Conservation (phyloP, 1,140 invertebrate genomes). For the Dreissena polymorpha region DNA sequence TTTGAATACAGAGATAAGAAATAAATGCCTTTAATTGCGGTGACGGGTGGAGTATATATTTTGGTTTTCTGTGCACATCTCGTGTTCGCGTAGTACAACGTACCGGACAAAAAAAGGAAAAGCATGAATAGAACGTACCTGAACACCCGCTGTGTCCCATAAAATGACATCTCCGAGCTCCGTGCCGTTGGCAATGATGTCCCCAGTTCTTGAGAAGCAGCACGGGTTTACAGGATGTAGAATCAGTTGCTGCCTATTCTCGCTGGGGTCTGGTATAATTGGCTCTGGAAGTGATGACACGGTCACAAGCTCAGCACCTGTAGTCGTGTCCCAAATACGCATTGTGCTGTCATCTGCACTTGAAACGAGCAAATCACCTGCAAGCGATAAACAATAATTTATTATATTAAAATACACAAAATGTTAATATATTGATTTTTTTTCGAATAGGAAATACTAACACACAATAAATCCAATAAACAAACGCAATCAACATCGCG, state of each 20-base stretch:
- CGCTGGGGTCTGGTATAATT: constrained; percentile 28
- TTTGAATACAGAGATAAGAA: too few relatives aligned
- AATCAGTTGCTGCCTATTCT: constrained; percentile 16
- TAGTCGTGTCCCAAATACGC: constrained; percentile 48
- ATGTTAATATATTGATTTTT: too few relatives aligned
- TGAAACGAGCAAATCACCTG: constrained; percentile 42
- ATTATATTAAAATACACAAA: too few relatives aligned
- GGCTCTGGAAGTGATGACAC: constrained; percentile 47
- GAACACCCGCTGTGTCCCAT: constrained; percentile 37
- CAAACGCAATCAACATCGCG: too few relatives aligned
- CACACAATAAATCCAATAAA: too few relatives aligned
- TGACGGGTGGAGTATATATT: too few relatives aligned
- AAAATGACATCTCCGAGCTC: constrained; percentile 46
- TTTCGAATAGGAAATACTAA: too few relatives aligned
- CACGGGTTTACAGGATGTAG: constrained; percentile 48
- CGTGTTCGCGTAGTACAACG: too few relatives aligned
- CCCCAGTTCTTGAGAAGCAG: constrained; percentile 34
- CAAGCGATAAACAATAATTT: neutral
- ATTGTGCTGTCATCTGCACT: constrained; percentile 39
- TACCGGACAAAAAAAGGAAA: too few relatives aligned
- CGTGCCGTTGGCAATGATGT: constrained; percentile 41
- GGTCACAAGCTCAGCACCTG: constrained; percentile 43
- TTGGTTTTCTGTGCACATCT: too few relatives aligned
- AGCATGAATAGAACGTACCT: constrained; percentile 23
- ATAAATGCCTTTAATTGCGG: too few relatives aligned